phyloP scores from a whole-genome alignment of 30 jellyfish, hydroid and myxozoan genomes.

The Sanderia malayensis region DNA sequence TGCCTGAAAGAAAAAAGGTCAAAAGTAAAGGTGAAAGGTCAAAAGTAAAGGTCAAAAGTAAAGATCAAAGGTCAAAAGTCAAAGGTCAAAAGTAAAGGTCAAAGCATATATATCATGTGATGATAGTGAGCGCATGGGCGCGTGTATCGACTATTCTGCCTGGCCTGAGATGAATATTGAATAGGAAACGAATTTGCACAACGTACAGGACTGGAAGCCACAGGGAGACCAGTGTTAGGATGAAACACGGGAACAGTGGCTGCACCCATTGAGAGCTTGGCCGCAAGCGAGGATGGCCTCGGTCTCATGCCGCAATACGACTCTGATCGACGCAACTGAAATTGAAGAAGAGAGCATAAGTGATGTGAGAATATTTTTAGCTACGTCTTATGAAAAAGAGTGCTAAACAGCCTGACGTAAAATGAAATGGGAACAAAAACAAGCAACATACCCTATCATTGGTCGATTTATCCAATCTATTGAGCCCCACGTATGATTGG shows the following conservation, averaged over 20 bases:
- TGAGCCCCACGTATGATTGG: neutral
- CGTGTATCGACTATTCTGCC: too few species aligned
- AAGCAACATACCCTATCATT: neutral
- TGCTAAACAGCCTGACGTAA: too few species aligned
- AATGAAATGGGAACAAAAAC: neutral
- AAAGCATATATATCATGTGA: too few species aligned
- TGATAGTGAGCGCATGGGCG: too few species aligned
- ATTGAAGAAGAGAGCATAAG: too few species aligned
- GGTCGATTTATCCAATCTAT: neutral
- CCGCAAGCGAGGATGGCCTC: slow-evolving; percentile 51
- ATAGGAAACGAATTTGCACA: too few species aligned
- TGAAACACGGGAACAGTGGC: slow-evolving; percentile 79
- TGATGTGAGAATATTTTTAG: too few species aligned
- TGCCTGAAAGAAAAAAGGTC: slow-evolving; percentile 6
- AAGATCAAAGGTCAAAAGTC: too few species aligned
- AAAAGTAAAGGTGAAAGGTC: neutral
- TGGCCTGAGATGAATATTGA: too few species aligned
- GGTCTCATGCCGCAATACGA: slow-evolving; percentile 51
- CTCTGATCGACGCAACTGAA: slow-evolving; percentile 37
- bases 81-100: too few species aligned
- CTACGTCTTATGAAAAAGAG: too few species aligned
- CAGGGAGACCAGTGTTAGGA: slow-evolving; percentile 83
- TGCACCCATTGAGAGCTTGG: slow-evolving; percentile 56
- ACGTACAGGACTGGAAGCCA: slow-evolving; percentile 93
- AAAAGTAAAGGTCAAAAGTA: neutral